These are phyloP conservation scores for Garrulus glandarius DNA, from an alignment of 2,797 vertebrate genomes.

Conservation along the genomic window DNA sequence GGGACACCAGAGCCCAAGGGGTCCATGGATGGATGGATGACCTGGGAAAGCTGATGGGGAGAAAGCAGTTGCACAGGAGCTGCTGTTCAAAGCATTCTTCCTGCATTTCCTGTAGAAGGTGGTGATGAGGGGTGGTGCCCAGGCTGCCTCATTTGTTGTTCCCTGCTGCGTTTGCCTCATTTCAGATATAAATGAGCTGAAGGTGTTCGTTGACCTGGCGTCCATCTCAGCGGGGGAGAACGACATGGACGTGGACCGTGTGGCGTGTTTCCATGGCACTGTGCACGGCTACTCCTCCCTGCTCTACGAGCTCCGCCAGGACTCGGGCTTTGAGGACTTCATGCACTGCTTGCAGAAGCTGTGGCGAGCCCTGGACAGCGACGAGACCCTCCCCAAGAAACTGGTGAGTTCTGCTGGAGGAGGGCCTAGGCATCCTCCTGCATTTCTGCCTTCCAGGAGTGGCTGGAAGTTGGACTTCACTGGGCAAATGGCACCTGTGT, in stretches of 20 bases:
- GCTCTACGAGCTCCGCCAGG: slow-evolving; percentile 84
- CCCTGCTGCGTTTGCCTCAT: background rate
- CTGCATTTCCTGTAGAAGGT: background rate
- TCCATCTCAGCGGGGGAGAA: slow-evolving; percentile 98
- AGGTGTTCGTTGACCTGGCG: slow-evolving; percentile 96
- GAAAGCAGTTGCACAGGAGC: background rate
- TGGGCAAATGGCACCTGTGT: background rate
- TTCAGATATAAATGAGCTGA: slow-evolving; percentile 90
- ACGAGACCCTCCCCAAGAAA: slow-evolving; percentile 85
- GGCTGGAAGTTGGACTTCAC: background rate
- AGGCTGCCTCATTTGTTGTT: background rate
- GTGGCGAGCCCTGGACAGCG: slow-evolving; percentile 91
- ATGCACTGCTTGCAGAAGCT: slow-evolving; percentile 81
- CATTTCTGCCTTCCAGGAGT: background rate
- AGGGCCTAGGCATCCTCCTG: background rate
- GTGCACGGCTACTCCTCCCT: slow-evolving; percentile 89
- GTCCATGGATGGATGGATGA: background rate
- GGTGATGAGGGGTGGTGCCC: background rate
- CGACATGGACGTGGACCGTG: slow-evolving; percentile 93
- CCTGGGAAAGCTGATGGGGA: background rate
- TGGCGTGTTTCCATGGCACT: slow-evolving; percentile 92
- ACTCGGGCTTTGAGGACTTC: slow-evolving; percentile 79
- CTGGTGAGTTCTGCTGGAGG: slow-evolving; percentile 77
- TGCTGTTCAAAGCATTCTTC: background rate
- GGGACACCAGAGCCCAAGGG: background rate